Evolutionary conservation across 2,888 invertebrate genomes (phyloP).

Genomic region (Leucophora obtusa): DNA sequence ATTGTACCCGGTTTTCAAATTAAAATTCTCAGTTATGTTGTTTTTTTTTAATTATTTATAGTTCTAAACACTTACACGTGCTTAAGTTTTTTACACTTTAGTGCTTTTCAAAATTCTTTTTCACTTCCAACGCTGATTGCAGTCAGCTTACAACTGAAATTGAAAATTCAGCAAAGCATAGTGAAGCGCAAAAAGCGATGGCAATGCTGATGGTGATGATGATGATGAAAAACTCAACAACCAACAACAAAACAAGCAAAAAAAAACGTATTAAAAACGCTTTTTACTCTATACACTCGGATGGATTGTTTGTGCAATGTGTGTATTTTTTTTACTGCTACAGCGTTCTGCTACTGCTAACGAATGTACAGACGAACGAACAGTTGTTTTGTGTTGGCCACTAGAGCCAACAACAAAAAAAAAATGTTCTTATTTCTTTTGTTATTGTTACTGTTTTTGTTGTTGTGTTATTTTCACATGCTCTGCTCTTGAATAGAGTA

Average conservation of each 20-base stretch:
- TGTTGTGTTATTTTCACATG: conserved; percentile 42
- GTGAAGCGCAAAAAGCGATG: conserved; percentile 71
- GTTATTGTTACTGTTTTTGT: conserved; percentile 35
- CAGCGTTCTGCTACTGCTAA: conserved; percentile 48
- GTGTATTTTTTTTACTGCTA: conserved; percentile 54
- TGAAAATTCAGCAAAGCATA: conserved; percentile 77
- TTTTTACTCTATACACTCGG: conserved; percentile 55
- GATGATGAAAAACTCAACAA: conserved; percentile 62
- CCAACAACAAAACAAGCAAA: conserved; percentile 55
- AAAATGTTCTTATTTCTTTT: conserved; percentile 54
- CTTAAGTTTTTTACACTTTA: background rate
- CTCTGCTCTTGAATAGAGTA: conserved; percentile 59
- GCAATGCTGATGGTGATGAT: conserved; percentile 44
- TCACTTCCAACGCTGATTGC: conserved; percentile 76
- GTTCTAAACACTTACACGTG: background rate
- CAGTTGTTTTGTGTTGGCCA: conserved; percentile 52
- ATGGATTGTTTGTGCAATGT: conserved; percentile 48
- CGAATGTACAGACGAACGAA: conserved; percentile 41
- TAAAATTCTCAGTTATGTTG: background rate
- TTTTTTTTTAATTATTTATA: background rate
- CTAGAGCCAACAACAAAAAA: conserved; percentile 29
- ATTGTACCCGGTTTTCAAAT: conserved; percentile 4
- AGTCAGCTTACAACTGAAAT: conserved; percentile 78
- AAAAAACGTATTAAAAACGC: conserved; percentile 59
- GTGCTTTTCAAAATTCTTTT: background rate